Evolutionary conservation across 2,797 vertebrate species (phyloP).

Genomic region (Pangasius djambal): DNA sequence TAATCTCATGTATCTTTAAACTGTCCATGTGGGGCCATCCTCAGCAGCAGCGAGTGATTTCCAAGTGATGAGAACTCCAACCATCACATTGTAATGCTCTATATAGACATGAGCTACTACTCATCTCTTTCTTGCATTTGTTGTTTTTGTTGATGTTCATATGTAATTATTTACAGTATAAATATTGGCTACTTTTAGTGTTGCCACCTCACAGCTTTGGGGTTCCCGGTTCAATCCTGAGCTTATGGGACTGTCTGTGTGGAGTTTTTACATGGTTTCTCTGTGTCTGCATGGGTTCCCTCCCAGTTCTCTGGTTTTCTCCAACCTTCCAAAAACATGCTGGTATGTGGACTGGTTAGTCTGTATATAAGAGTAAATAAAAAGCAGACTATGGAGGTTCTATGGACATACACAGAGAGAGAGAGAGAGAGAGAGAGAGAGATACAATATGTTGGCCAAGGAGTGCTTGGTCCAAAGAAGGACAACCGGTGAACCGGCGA

Average conservation of each 20-base stretch:
- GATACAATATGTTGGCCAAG: neutral
- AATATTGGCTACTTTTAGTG: neutral
- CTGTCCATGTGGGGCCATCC: too few relatives aligned
- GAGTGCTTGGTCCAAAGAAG: neutral
- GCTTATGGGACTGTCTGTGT: neutral
- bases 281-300: neutral
- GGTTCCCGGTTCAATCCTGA: neutral
- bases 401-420: neutral
- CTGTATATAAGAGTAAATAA: slow-evolving; percentile 1
- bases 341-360: neutral
- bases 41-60: too few relatives aligned
- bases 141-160: neutral
- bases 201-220: neutral
- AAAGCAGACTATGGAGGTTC: neutral
- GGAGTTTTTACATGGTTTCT: neutral
- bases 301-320: neutral
- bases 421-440: too few relatives aligned
- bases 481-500: too few relatives aligned
- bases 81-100: neutral
- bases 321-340: neutral
- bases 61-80: too few relatives aligned
- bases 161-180: neutral
- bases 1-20: too few relatives aligned
- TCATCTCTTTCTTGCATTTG: neutral
- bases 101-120: neutral